Percentiles rank a stretch among this genome's conserved stretches.
Evolutionary conservation across 2,888 invertebrate genomes (phyloP).

Genomic region (Panorpa germanica): DNA sequence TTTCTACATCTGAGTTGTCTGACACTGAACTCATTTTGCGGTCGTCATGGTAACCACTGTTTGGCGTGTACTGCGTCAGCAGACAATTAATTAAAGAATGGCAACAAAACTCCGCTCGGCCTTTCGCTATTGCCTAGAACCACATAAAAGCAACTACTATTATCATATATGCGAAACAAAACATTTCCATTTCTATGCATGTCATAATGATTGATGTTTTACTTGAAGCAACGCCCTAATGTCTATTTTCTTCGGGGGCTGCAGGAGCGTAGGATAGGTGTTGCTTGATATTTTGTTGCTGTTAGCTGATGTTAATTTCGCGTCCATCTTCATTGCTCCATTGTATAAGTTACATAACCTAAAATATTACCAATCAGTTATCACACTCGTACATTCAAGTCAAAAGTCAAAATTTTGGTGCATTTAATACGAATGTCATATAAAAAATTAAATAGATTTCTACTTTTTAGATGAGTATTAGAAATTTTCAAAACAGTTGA

Average conservation of each 20-base stretch:
- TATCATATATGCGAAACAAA: not conserved
- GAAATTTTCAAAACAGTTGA: too few relatives aligned
- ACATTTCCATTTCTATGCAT: slow-evolving; percentile 7
- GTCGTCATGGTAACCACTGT: slow-evolving; percentile 30
- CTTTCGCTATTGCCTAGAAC: slow-evolving; percentile 36
- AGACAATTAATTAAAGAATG: slow-evolving; percentile 51
- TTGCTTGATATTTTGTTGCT: too few relatives aligned
- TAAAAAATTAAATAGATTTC: too few relatives aligned
- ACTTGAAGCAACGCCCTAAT: slow-evolving; percentile 58
- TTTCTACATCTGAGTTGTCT: slow-evolving; percentile 49
- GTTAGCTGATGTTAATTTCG: too few relatives aligned
- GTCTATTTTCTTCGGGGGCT: slow-evolving; percentile 50
- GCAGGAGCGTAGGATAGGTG: slow-evolving; percentile 50
- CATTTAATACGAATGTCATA: too few relatives aligned
- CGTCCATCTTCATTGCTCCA: too few relatives aligned
- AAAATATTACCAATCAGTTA: too few relatives aligned
- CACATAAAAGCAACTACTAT: slow-evolving; percentile 7
- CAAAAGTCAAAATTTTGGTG: too few relatives aligned
- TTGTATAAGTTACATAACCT: too few relatives aligned
- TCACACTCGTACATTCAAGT: too few relatives aligned
- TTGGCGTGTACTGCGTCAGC: slow-evolving; percentile 41
- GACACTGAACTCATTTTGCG: too few relatives aligned
- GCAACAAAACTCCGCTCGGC: slow-evolving; percentile 48
- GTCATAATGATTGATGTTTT: slow-evolving; percentile 11
- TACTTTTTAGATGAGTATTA: too few relatives aligned